Evolutionary conservation across 2,797 vertebrate species (phyloP).

Genomic region (Coluber constrictor): DNA sequence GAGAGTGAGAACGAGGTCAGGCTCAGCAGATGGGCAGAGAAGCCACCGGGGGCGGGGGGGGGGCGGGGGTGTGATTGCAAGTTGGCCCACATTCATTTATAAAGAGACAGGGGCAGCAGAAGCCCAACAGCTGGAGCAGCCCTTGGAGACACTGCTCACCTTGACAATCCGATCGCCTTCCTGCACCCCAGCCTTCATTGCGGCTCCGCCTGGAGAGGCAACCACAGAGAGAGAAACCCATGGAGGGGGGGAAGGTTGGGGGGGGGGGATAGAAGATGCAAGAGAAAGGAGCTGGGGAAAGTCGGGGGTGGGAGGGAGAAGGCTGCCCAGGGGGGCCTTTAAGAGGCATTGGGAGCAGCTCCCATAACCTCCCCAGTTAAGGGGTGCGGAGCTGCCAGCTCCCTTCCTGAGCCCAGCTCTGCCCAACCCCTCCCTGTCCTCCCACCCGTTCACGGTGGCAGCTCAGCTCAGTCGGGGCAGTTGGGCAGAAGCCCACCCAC

Average conservation of each 20-base stretch:
- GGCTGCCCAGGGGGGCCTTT: background rate
- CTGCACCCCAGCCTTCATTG: conserved; percentile 86
- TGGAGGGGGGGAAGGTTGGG: background rate
- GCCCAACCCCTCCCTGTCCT: background rate
- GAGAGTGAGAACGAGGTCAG: background rate
- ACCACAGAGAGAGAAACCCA: background rate
- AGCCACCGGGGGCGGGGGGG: background rate
- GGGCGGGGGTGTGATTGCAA: background rate
- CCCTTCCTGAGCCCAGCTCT: background rate
- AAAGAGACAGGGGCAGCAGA: background rate
- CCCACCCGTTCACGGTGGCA: background rate
- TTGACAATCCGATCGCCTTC: conserved; percentile 91
- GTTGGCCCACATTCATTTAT: background rate
- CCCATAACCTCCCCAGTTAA: background rate
- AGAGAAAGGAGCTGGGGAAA: background rate
- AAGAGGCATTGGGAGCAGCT: background rate
- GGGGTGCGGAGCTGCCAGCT: background rate
- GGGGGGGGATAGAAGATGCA: background rate
- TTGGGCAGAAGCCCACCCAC: background rate
- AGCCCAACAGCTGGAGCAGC: background rate
- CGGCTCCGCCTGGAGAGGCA: conserved; percentile 76
- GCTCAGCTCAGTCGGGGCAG: background rate
- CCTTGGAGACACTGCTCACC: conserved; percentile 62
- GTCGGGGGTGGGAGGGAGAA: background rate
- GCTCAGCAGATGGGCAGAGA: background rate